phyloP scores from a whole-genome alignment of 2,797 vertebrate species.

The Semaprochilodus insignis region DNA sequence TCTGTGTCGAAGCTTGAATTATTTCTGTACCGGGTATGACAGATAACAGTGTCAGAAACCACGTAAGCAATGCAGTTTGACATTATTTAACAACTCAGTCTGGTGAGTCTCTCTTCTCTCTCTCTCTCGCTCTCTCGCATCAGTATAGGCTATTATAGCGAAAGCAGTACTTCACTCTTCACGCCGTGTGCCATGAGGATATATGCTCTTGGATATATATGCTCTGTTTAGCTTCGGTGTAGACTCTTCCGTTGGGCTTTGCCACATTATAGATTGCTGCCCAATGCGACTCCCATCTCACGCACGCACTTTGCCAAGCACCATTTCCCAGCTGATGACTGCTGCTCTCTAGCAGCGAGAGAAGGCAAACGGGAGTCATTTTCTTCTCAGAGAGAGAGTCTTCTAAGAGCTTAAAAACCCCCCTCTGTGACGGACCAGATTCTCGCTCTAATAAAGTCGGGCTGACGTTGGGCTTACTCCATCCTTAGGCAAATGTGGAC shows the following conservation, averaged over 20 bases:
- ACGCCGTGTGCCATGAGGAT: too few relatives aligned
- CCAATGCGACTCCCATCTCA: not conserved
- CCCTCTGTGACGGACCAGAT: constrained; percentile 64
- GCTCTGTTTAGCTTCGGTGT: not conserved
- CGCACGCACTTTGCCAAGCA: not conserved
- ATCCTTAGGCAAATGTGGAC: constrained; percentile 14
- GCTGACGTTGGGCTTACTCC: not conserved
- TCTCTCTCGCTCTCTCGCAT: not conserved
- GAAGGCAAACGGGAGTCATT: constrained; percentile 12
- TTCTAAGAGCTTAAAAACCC: constrained; percentile 64
- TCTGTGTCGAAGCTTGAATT: too few relatives aligned
- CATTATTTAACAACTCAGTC: too few relatives aligned
- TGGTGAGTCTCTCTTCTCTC: not conserved
- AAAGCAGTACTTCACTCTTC: constrained; percentile 9
- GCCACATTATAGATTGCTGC: constrained; percentile 2
- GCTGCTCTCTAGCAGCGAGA: constrained; percentile 10
- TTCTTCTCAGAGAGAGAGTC: constrained; percentile 53
- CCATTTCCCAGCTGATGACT: constrained; percentile 10
- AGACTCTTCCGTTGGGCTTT: not conserved
- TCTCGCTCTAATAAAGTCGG: not conserved
- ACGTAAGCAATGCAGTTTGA: too few relatives aligned
- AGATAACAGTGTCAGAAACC: too few relatives aligned
- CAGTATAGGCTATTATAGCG: constrained; percentile 3
- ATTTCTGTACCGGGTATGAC: too few relatives aligned
- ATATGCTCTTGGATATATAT: not conserved